Base-by-base conservation (phyloP, 2,113 vertebrate species). In the Phodopus roborovskii region DNA sequence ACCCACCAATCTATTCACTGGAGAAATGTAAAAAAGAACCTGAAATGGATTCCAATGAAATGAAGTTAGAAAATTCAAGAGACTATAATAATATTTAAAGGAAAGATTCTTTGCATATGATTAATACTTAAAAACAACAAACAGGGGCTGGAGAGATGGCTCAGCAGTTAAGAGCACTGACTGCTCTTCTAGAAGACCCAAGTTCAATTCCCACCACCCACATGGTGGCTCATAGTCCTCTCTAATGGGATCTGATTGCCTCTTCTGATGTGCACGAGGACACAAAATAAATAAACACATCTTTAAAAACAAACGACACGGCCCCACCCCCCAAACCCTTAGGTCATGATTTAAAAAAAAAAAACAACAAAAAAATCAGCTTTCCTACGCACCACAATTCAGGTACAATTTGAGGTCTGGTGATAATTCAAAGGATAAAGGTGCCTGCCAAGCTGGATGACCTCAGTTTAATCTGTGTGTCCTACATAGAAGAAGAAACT, bases 21-120 rank as follows among this genome's bases (percentile, higher is more conserved):
- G 99, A 97, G 99, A 99, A 97, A 99, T 99, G 81, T 99, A 99
- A 98, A 99, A 99, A 83, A 99, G 98, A 96, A 99, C 99, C 99
- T 99, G 94, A 95, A 36, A 91, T 36, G 77, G 48, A 97, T 68
- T 86, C 36, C 94, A 90, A 64, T 36, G 60, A 84, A 58, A 92
- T 36, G n/a, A 90, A 90, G 68, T 96, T 73, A 98, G 97, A 84
- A 91, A 84, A 77, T 73, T 77, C 66, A 68, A 0, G 4, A 94
- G n/a, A 64, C 26, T 22, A 50, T 33, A 60, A 68, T 39, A 81
- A 24, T 39, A 71, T 36, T 39, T 88, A 74, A 9, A 8, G 13
- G 1, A 0, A 5, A 19, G 22, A 6, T 36, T 92, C 48, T 88
- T 70, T 53, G 89, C 5, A 79, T 13, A 96, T 94, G 45, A 64